phyloP scores from a whole-genome alignment of 2,888 invertebrate genomes.

The Aphidoletes aphidimyza region DNA sequence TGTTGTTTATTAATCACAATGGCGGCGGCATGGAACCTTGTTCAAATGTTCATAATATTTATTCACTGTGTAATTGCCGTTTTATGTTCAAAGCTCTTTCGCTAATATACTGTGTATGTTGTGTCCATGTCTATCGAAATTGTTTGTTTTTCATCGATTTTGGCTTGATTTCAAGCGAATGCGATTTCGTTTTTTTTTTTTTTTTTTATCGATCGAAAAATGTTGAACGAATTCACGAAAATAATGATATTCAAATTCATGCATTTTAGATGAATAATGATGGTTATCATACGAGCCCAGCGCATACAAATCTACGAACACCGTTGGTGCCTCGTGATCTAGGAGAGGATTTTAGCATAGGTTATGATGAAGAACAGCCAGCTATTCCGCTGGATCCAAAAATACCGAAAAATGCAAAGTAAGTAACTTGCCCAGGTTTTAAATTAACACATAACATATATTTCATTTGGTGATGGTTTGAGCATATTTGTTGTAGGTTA shows the following conservation, averaged over 20 bases:
- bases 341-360: slow-evolving; percentile 75
- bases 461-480: too few species aligned
- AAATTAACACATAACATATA: neutral
- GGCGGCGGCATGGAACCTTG: too few species aligned
- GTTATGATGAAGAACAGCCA: slow-evolving; percentile 65
- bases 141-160: slow-evolving; percentile 43
- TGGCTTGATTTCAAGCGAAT: too few species aligned
- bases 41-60: too few species aligned
- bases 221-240: neutral
- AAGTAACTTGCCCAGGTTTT: slow-evolving; percentile 67
- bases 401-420: slow-evolving; percentile 91
- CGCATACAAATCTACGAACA: slow-evolving; percentile 71
- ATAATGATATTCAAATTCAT: neutral
- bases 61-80: neutral
- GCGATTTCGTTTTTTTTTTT: too few species aligned
- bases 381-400: slow-evolving; percentile 61
- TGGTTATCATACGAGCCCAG: slow-evolving; percentile 88
- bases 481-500: neutral
- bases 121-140: slow-evolving; percentile 47
- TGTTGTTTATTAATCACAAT: too few species aligned
- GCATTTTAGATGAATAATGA: slow-evolving; percentile 80
- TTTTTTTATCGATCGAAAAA: slow-evolving; percentile 26
- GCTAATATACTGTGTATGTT: slow-evolving; percentile 2
- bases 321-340: slow-evolving; percentile 81
- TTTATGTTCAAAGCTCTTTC: neutral